Evolutionary conservation across 2,113 vertebrate species (phyloP).

Genomic region (Chinchilla lanigera): DNA sequence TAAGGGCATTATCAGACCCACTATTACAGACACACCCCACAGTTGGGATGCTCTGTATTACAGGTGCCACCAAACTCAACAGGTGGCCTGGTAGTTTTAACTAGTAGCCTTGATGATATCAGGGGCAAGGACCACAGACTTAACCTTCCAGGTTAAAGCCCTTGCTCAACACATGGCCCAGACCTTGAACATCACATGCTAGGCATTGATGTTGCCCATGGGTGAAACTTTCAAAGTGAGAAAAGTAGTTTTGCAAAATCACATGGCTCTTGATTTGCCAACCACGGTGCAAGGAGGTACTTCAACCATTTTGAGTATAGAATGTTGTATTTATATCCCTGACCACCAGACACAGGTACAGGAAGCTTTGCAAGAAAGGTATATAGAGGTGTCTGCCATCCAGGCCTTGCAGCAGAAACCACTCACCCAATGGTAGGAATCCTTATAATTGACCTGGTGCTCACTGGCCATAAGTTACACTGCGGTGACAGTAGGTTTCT

Average conservation of each 20-base stretch:
- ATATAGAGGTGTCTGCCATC: not conserved
- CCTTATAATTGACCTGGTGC: no score
- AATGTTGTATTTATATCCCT: not conserved
- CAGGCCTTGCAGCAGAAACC: not conserved
- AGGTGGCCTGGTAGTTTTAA: not conserved
- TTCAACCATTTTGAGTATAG: not conserved
- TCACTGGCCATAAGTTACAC: not conserved
- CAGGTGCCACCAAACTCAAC: not conserved
- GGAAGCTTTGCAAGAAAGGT: not conserved
- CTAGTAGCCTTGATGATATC: not conserved
- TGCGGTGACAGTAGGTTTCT: not conserved
- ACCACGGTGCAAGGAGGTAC: not conserved
- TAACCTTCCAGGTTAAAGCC: not conserved
- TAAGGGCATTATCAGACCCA: not conserved
- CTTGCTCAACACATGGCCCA: not conserved
- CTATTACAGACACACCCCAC: not conserved
- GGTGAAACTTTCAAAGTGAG: not conserved
- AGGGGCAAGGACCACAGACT: not conserved
- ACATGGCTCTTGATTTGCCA: not conserved
- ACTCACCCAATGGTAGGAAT: not conserved
- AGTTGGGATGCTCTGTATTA: not conserved
- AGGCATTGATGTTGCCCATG: not conserved
- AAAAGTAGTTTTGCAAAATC: not conserved
- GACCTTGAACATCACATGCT: not conserved
- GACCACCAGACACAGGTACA: not conserved